Base-by-base conservation (phyloP, 2,888 invertebrate species). In the Drosophila sordidula region DNA sequence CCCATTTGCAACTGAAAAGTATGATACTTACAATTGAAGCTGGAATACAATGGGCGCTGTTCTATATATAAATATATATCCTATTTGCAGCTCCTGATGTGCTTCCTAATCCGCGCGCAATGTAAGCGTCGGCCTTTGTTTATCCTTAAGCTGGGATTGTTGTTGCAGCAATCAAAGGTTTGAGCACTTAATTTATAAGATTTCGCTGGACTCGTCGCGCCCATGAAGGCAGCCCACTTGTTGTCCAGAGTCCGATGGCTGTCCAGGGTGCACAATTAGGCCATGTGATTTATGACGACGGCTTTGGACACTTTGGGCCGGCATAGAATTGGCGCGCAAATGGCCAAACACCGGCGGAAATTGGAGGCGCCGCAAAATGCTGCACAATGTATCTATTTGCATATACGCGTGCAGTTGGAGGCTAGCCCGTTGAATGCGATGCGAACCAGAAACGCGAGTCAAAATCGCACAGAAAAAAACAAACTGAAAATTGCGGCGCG, bases 241-340 rank as follows among this genome's bases (percentile, higher is more conserved):
- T 59, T 75, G 67, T 50, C 63, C 39, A 41, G 47, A 59, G 16
- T 16, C 16, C 42, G 6, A 44, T 52, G 56, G 49, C 46, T 63
- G 54, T 75, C 32, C 70, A 66, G 61, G 70, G 52, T 71, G 74
- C 78, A 82, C 85, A 85, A 84, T 81, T 82, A 81, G 75, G 70
- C 67, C 79, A 49, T 78, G 78, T 79, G 80, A 88, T 87, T 88
- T 85, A 82, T 71, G 81, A 74, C 68, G 34, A 41, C 56, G 14
- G 57, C 59, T 45, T 46, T 42, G 32, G 39, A 55, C 51, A 56
- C 25, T 34, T 39, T 54, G 38, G 38, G 49, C 18, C 14, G 18
- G 34, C 38, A n/a, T 34, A 52, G 78, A 81, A 82, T 61, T 85
- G 82, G 86, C 82, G 69, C 79, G 74, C 64, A 74, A 76, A 68